Conservation (phyloP, 2,888 invertebrate genomes). For the Alcis repandata region DNA sequence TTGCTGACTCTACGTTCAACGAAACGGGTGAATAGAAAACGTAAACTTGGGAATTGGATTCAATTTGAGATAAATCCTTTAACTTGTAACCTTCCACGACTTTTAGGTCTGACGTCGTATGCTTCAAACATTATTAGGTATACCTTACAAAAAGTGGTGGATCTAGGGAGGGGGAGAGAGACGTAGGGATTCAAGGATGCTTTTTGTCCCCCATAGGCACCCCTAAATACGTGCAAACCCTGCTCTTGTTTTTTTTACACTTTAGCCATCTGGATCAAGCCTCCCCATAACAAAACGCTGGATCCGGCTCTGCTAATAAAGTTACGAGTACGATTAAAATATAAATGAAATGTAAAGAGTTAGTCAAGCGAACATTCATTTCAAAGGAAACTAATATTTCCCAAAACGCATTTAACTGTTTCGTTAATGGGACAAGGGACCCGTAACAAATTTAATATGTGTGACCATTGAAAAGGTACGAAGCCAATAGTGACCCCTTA, state of each 20-base stretch:
- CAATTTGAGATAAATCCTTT: slow-evolving; percentile 26
- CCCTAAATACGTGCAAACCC: too few species aligned
- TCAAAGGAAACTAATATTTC: slow-evolving; percentile 21
- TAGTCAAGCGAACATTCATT: slow-evolving; percentile 16
- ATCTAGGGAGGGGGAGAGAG: too few species aligned
- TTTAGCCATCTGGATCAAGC: too few species aligned
- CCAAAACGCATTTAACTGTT: slow-evolving; percentile 24
- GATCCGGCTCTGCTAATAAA: too few species aligned
- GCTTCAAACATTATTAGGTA: slow-evolving; percentile 10
- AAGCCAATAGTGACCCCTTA: slow-evolving; percentile 26
- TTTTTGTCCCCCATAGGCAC: too few species aligned
- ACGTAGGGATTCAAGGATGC: too few species aligned
- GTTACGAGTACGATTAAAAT: slow-evolving; percentile 12
- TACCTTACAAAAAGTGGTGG: neutral
- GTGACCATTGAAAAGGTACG: slow-evolving; percentile 25
- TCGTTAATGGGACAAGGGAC: slow-evolving; percentile 15
- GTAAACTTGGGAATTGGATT: slow-evolving; percentile 24
- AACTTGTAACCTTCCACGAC: slow-evolving; percentile 11
- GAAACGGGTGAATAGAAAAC: slow-evolving; percentile 12
- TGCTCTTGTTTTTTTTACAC: too few species aligned
- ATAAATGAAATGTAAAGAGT: slow-evolving; percentile 2
- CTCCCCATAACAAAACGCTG: too few species aligned
- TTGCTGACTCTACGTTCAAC: slow-evolving; percentile 4
- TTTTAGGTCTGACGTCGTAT: slow-evolving; percentile 10
- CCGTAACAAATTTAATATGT: slow-evolving; percentile 25